A percentile compares a stretch with the other conserved stretches of the same genome.
Conservation (phyloP, 2,888 invertebrate genomes). For the Stenichneumon culpator region DNA sequence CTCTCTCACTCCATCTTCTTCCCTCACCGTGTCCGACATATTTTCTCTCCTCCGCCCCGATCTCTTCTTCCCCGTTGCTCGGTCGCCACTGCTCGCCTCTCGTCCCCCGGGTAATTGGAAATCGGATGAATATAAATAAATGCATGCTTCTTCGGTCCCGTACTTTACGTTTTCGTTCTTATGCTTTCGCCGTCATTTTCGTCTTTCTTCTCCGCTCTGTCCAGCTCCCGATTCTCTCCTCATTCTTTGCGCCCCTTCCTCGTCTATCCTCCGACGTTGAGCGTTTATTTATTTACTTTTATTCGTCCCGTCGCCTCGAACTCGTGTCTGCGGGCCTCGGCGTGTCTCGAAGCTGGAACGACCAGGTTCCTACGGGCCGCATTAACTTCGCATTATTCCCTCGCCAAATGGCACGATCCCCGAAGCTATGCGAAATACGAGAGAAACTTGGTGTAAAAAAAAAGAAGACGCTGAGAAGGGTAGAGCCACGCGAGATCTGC, state of each 20-base stretch:
- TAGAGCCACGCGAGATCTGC: background rate
- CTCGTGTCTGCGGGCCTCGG: constrained; percentile 26
- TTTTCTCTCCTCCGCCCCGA: constrained; percentile 1
- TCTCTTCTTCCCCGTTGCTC: constrained; percentile 12
- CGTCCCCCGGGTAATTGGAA: constrained; percentile 54
- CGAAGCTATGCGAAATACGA: constrained; percentile 20
- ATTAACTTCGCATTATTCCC: constrained; percentile 39
- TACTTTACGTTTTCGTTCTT: constrained; percentile 40
- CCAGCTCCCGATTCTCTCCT: constrained; percentile 34
- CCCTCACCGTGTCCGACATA: background rate
- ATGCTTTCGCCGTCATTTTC: constrained; percentile 33
- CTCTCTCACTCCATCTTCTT: background rate
- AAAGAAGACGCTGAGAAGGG: background rate
- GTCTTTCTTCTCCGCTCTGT: constrained; percentile 43
- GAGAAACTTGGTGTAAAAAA: background rate
- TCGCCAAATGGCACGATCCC: constrained; percentile 31
- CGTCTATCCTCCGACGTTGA: background rate
- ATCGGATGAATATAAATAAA: constrained; percentile 63
- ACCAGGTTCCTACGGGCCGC: constrained; percentile 25
- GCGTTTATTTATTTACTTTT: constrained; percentile 50
- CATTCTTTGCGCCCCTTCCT: background rate
- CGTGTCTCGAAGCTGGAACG: constrained; percentile 31
- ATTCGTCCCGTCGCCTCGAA: constrained; percentile 20
- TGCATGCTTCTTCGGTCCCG: constrained; percentile 41
- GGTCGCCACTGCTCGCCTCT: background rate